A percentile compares a stretch with the other conserved stretches of the same genome.
These are phyloP conservation scores for Psittacula cyanocephala DNA, from an alignment of 2,113 vertebrate genomes.

Conservation along the genomic window DNA sequence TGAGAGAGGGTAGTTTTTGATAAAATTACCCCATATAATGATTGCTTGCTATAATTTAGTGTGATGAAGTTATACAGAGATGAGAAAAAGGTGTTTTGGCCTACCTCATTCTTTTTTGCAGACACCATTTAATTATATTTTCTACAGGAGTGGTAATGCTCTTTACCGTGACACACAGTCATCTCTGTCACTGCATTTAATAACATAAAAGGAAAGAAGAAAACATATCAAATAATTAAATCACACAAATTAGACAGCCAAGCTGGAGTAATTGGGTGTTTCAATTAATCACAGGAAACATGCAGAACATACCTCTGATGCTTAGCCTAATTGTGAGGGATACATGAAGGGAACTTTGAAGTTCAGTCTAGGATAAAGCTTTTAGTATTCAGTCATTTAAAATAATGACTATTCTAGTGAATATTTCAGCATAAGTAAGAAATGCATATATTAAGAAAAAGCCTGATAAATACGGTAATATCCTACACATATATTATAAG, in stretches of 20 bases:
- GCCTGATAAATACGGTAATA: neutral
- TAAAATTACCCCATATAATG: neutral
- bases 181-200: constrained; percentile 4
- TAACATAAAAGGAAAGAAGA: neutral
- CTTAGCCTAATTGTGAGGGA: neutral
- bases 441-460: neutral
- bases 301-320: neutral
- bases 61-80: neutral
- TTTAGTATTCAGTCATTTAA: neutral
- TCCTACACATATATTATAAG: neutral
- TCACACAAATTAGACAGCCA: neutral
- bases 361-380: neutral
- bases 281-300: neutral
- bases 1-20: neutral
- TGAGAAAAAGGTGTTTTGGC: neutral
- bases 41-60: neutral
- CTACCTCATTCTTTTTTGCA: neutral
- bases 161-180: neutral
- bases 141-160: neutral
- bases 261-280: neutral
- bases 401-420: neutral
- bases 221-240: constrained; percentile 3
- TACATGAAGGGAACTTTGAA: neutral
- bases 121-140: neutral
- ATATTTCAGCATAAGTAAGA: neutral